Base-by-base conservation (phyloP, 2,888 invertebrate species). In the Lepidonotus clava region DNA sequence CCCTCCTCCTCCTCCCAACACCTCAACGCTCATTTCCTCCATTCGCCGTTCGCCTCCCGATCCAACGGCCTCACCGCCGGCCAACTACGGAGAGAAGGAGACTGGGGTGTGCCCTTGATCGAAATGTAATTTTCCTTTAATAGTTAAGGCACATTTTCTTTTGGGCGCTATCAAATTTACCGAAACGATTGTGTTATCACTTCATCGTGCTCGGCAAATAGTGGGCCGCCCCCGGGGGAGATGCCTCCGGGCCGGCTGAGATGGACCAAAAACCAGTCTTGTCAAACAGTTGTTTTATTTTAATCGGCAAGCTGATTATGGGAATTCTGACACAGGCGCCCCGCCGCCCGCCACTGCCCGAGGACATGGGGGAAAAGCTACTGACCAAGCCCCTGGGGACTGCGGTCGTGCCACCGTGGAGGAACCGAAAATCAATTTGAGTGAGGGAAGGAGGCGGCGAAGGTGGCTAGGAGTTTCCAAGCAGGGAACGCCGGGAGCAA, bases 251-350 rank as follows among this genome's bases (percentile, higher is more conserved):
- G 71, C 36, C 18, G 14, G 71, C 38, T 21, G 71, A 38, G 71
- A 38, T 8, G 14, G 24, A 56, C 14, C 38, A 71, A 71, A 71
- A 71, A 71, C 36, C 36, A 71, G 1, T 28, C 46, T 46, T 32
- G 51, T 80, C 80, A 80, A 80, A 80, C 80, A 80, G 46, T 71
- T 71, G 51, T 80, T 80, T 80, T 80, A 80, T 80, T 46, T 46
- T 80, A 80, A 80, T 80, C 46, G 41, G 46, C 46, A 80, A 80
- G 41, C 51, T 46, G 80, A 80, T 80, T 80, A 80, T 80, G 46
- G 46, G 46, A 46, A 71, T 71, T 71, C 36, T 71, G 36, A 71
- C 34, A 71, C 34, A 71, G 71, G 71, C 34, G 4, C 56, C 56
- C 56, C 11, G 56, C 11, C 56, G n/a, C 53, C n/a, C 21, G 53